A percentile compares a stretch with the other conserved stretches of the same genome.
phyloP scores from a whole-genome alignment of 2,113 vertebrate species.

The Meriones unguiculatus region DNA sequence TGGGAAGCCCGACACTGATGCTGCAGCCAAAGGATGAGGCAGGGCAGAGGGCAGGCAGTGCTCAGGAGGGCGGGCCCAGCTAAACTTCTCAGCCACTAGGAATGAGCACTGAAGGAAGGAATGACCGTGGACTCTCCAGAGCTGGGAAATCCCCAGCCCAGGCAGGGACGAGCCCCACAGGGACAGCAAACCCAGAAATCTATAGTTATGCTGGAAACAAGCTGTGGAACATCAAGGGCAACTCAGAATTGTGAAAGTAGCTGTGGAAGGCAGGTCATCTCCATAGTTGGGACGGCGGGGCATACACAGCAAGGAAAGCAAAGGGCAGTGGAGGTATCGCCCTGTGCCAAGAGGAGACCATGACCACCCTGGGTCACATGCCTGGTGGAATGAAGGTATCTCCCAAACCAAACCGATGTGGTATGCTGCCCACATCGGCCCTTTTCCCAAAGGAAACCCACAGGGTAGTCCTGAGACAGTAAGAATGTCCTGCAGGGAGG shows the following conservation, averaged over 20 bases:
- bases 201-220: not conserved
- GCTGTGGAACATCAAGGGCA: no score
- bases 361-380: not conserved
- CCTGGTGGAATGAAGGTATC: not conserved
- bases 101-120: not conserved
- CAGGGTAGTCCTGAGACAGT: not conserved
- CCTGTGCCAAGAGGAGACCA: rapidly evolving
- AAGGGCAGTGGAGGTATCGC: rapidly evolving
- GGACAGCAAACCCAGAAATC: not conserved
- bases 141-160: not conserved
- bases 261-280: not conserved
- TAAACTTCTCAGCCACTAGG: not conserved
- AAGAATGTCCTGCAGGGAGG: not conserved
- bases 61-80: no score
- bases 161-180: not conserved
- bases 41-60: not conserved
- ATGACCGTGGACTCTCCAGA: not conserved
- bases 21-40: rapidly evolving
- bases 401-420: not conserved
- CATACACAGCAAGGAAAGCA: not conserved
- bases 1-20: no score
- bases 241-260: no score
- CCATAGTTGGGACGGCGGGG: not conserved
- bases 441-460: not conserved
- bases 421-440: rapidly evolving